Conservation (phyloP, 1,140 invertebrate species). For the Tetramorium parvispinum region DNA sequence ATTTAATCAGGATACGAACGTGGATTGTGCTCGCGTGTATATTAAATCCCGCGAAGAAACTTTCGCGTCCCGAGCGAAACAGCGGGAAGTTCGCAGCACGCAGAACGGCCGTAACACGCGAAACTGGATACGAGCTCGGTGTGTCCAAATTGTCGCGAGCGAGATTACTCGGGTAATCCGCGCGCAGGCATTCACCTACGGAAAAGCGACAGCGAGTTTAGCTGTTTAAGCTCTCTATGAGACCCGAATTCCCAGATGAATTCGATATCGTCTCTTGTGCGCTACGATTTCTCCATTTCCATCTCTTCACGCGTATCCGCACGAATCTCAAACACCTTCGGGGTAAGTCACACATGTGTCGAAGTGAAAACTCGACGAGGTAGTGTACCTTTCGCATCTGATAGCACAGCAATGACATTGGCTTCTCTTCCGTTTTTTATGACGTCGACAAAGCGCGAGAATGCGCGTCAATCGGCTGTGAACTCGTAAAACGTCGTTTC, state of each 20-base stretch:
- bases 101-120: neutral
- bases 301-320: neutral
- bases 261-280: neutral
- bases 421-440: conserved; percentile 33
- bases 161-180: conserved; percentile 48
- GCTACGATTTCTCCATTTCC: neutral
- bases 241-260: neutral
- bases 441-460: conserved; percentile 6
- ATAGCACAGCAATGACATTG: conserved; percentile 40
- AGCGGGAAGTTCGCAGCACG: neutral
- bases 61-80: conserved; percentile 25
- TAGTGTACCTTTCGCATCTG: conserved; percentile 17
- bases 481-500: conserved; percentile 62
- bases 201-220: conserved; percentile 14
- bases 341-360: neutral
- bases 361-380: conserved; percentile 23
- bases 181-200: neutral
- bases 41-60: conserved; percentile 57
- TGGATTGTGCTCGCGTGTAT: conserved; percentile 8
- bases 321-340: neutral
- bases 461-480: conserved; percentile 8
- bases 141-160: conserved; percentile 43
- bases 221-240: conserved; percentile 14
- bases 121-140: neutral
- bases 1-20: conserved; percentile 51